Evolutionary conservation across 1,140 invertebrate genomes (phyloP).

Genomic region (Ceratoteleas bidentatus): DNA sequence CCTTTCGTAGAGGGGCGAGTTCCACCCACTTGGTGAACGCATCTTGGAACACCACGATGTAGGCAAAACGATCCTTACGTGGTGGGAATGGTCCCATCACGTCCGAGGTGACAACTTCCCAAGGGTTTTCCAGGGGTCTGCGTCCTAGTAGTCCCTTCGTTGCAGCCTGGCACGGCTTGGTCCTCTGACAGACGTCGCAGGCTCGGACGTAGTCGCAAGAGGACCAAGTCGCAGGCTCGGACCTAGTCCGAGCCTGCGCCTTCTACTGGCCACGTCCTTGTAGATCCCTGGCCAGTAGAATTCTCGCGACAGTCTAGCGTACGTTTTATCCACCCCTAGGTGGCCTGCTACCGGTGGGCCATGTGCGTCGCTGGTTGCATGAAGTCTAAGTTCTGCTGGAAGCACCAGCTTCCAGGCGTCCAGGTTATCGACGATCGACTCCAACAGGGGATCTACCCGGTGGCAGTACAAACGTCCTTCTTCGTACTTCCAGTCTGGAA

Average conservation of each 20-base stretch:
- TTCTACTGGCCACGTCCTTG: neutral
- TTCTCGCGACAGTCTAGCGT: neutral
- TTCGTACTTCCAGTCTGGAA: too few relatives aligned
- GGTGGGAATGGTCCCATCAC: too few relatives aligned
- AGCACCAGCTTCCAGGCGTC: conserved; percentile 24
- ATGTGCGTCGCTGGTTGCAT: neutral
- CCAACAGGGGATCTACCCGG: too few relatives aligned
- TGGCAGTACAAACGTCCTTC: too few relatives aligned
- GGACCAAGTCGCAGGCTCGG: neutral
- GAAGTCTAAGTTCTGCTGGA: neutral
- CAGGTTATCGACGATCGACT: conserved; percentile 1
- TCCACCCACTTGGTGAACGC: too few relatives aligned
- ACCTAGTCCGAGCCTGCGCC: conserved; percentile 17
- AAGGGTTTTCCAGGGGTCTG: too few relatives aligned
- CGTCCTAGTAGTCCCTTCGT: neutral
- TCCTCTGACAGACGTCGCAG: too few relatives aligned
- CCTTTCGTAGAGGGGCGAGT: too few relatives aligned
- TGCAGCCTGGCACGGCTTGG: neutral
- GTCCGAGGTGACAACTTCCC: too few relatives aligned
- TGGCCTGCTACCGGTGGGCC: conserved; percentile 11
- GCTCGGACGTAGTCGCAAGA: neutral
- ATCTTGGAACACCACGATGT: too few relatives aligned
- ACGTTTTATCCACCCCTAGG: conserved; percentile 19
- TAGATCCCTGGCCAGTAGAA: conserved; percentile 37
- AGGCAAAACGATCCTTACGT: too few relatives aligned